Evolutionary conservation across 2,113 vertebrate species (phyloP).

Genomic region (Conger conger): DNA sequence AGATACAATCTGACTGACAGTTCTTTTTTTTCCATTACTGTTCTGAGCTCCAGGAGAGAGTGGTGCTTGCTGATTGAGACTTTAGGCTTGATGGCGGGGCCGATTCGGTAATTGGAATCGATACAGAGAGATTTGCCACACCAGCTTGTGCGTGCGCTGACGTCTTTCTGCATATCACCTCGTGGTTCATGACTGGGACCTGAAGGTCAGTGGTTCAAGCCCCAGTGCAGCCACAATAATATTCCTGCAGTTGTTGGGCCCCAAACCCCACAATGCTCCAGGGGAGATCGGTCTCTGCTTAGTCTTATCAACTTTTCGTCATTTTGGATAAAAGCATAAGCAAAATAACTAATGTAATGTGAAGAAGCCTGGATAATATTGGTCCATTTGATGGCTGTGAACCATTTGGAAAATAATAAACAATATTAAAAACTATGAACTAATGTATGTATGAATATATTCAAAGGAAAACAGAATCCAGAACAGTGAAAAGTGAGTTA

Average conservation of each 20-base stretch:
- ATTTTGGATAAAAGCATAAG: no score
- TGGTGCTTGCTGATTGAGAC: neutral
- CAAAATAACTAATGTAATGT: no score
- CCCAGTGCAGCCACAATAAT: neutral
- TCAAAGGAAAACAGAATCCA: constrained; percentile 28
- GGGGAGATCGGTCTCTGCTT: no score
- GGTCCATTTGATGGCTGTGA: constrained; percentile 43
- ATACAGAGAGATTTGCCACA: neutral
- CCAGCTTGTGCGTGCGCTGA: neutral
- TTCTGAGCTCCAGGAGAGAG: neutral
- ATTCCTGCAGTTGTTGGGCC: no score
- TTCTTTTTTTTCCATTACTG: neutral
- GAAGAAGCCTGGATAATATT: constrained; percentile 27
- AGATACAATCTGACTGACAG: neutral
- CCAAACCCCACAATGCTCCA: no score
- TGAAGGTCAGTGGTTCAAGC: no score
- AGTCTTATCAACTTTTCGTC: no score
- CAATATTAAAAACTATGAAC: constrained; percentile 3
- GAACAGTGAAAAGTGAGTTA: constrained; percentile 46
- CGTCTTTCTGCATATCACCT: neutral
- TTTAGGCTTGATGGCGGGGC: neutral
- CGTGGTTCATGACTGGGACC: no score
- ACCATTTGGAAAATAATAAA: constrained; percentile 24
- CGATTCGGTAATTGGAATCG: neutral
- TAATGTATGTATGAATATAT: constrained; percentile 39